Conservation (phyloP, 2,797 vertebrate species). For the Buphagus erythrorhynchus region DNA sequence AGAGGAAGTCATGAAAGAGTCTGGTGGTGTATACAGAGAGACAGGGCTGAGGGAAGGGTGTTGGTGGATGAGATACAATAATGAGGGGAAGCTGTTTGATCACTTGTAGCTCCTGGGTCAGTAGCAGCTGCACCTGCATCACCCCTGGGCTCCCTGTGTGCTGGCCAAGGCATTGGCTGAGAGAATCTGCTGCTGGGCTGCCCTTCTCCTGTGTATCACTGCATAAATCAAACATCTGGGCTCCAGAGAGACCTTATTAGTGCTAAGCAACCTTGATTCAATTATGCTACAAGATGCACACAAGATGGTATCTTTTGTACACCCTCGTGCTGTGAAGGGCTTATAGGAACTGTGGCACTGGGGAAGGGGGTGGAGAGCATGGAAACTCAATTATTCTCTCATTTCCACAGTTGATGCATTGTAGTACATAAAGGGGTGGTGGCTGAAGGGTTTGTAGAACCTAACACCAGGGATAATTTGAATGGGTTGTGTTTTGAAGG, state of each 20-base stretch:
- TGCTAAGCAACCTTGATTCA: conserved; percentile 39
- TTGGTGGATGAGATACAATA: background rate
- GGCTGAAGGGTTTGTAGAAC: background rate
- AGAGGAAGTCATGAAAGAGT: background rate
- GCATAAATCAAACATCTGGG: conserved; percentile 41
- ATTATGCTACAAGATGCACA: conserved; percentile 52
- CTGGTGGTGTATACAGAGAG: background rate
- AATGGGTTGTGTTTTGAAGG: background rate
- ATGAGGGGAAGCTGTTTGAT: conserved; percentile 27
- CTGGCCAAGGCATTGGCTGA: background rate
- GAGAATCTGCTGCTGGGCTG: background rate
- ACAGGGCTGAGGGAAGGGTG: background rate
- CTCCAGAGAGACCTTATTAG: conserved; percentile 48
- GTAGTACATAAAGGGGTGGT: background rate
- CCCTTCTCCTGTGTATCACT: background rate
- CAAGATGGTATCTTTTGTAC: conserved; percentile 22
- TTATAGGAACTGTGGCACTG: background rate
- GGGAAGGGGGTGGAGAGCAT: background rate
- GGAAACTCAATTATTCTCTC: background rate
- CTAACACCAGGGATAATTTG: background rate
- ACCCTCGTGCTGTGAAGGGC: background rate
- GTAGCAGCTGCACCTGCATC: conserved; percentile 46
- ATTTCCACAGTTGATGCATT: background rate
- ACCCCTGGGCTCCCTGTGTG: background rate
- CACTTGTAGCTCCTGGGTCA: conserved; percentile 9